Conservation (phyloP, 2,797 vertebrate genomes). For the Pelobates cultripes region DNA sequence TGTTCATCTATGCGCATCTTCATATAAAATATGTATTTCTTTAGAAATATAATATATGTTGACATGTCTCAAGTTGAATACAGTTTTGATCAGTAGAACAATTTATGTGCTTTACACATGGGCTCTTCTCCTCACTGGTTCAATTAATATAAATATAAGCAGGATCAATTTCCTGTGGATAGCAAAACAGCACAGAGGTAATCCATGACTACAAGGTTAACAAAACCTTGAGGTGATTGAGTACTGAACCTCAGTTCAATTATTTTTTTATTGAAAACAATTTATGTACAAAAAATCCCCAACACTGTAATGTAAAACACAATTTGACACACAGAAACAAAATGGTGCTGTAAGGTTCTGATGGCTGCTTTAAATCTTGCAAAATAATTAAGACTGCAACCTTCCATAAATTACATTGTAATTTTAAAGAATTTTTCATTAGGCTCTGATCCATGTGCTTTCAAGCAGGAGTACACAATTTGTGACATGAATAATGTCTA, state of each 20-base stretch:
- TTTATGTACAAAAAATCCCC: neutral
- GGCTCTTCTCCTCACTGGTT: slow-evolving; percentile 1
- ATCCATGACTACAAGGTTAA: slow-evolving; percentile 28
- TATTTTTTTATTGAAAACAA: too few species aligned
- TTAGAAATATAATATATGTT: slow-evolving; percentile 25
- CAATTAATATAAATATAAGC: slow-evolving; percentile 18
- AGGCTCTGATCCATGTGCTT: too few species aligned
- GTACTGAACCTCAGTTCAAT: neutral
- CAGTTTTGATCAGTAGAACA: slow-evolving; percentile 1
- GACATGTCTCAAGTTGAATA: slow-evolving; percentile 28
- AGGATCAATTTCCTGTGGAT: slow-evolving; percentile 28
- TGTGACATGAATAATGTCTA: too few species aligned
- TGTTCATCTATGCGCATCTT: slow-evolving; percentile 24
- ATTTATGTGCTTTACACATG: neutral
- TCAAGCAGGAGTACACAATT: too few species aligned
- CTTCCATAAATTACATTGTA: too few species aligned
- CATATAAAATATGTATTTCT: slow-evolving; percentile 37
- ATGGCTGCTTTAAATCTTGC: too few species aligned
- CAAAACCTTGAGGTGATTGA: neutral
- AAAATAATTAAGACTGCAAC: too few species aligned
- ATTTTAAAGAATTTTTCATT: too few species aligned
- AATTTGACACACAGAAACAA: too few species aligned
- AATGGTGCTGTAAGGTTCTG: too few species aligned
- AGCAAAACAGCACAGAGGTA: neutral
- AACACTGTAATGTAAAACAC: neutral